Evolutionary conservation across 2,797 vertebrate species (phyloP), one percentile per base, ranked within the genome.

Genomic region (Euthynnus affinis): DNA sequence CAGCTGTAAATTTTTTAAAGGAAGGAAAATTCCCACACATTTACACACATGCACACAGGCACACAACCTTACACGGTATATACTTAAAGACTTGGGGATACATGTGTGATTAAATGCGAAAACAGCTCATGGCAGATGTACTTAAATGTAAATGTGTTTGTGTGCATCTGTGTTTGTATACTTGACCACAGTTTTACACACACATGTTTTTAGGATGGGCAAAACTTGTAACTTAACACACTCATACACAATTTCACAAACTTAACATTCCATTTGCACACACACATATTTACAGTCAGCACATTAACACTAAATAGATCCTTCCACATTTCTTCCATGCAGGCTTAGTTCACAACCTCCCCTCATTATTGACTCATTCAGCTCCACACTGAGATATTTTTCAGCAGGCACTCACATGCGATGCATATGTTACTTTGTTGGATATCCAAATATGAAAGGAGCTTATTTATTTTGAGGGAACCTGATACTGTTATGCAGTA

Each of bases 1-100:
- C 89, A 91, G 93, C 93, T 94, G 92, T 95, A 94, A 92, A 92
- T 89, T 91, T 94, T 94, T 91, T 86, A 91, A 94, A 93, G 93
- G 92, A 92, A 76, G 79, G 73, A 87, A 87, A 84, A 74, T 86
- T 82, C 78, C 72, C 76, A 74, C 82, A 89, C 68, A 72, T 85
- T 86, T 87, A 88, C 84, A 78, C 83, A 84, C 82, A 83, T 63
- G 69, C 61, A 76, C 67, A 61, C 64, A 42, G 22, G 8, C 63
- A 67, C 64, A 78, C 46, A 82, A n/a, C 44, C 49, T 34, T 74
- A 69, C 59, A 52, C 46, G 23, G 34, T 37, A 72, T 55, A 49
- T 29, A 68, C 46, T 42, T 46, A 78, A 29, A 71, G 55, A 48
- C 60, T 67, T 5, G 20, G 63, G 51, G 25, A 76, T 69, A 46